Evolutionary conservation across 1,140 invertebrate genomes (phyloP).

Genomic region (Megalopta genalis): DNA sequence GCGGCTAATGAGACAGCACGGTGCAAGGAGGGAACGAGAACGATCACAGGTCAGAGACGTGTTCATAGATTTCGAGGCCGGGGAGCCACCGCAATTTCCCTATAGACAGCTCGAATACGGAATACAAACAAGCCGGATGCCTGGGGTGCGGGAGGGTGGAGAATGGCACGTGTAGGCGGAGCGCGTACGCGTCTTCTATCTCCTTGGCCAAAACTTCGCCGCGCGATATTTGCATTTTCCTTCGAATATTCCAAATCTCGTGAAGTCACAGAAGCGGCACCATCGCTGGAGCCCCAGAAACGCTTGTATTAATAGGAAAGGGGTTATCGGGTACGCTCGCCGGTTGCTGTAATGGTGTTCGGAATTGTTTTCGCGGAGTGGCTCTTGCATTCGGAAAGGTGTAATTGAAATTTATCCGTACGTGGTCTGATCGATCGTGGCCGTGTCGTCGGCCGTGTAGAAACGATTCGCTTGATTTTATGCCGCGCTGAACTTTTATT

Average conservation of each 20-base stretch:
- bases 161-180: constrained; percentile 1
- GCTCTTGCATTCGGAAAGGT: neutral
- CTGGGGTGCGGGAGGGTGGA: neutral
- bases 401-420: constrained; percentile 40
- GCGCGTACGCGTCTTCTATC: constrained; percentile 51
- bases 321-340: constrained; percentile 27
- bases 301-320: constrained; percentile 54
- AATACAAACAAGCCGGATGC: constrained; percentile 59
- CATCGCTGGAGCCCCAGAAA: neutral
- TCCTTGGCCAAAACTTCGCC: constrained; percentile 59
- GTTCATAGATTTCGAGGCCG: constrained; percentile 50
- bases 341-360: constrained; percentile 38
- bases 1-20: constrained; percentile 31
- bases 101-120: constrained; percentile 52
- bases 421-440: neutral
- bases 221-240: constrained; percentile 68
- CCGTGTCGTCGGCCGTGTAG: neutral
- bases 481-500: neutral
- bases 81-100: constrained; percentile 57
- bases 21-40: constrained; percentile 2
- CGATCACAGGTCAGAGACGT: constrained; percentile 19
- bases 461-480: neutral
- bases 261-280: constrained; percentile 21
- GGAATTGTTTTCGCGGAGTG: constrained; percentile 36
- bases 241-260: constrained; percentile 59